Base-by-base conservation (phyloP, 1,140 invertebrate species). In the Hyposmocoma kahamanoa region DNA sequence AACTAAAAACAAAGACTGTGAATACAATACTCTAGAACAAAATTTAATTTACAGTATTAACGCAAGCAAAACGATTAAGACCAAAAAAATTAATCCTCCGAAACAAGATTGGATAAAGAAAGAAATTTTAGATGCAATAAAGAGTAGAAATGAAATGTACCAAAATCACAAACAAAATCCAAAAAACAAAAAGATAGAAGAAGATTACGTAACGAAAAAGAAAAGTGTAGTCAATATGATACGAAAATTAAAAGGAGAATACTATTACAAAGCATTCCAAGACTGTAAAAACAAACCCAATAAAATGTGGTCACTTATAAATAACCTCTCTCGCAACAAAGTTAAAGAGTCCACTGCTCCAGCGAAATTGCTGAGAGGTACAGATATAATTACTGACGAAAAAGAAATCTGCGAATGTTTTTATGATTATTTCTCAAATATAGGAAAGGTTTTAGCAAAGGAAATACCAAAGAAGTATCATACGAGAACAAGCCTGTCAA, bases 41-140 rank as follows among this genome's bases (percentile, higher is more conserved):
- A 39, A 39, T 2, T 39, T 18, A 5, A 39, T 39, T 19, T 9
- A 19, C 5, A 3, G 5, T 18, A 42, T 52, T 1, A 10, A 21
- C 1, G 43, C 34, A 20, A 15, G 43, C 34, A 55, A 20, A 32
- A 42, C 38, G 3, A 21, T 10, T 15, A 61, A 49, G 49, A 20
- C 6, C 6, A 53, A 49, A 46, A 42, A 51, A 15, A n/a, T 53
- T 26, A 57, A 61, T 17, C 43, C 45, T 41, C 54, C 49, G 0
- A 30, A 20, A 38, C 22, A 46, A 22, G 50, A 61, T 20, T 60
- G 49, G 58, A 60, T 60, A 32, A 56, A 53, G 21, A 53, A 56
- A 47, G 39, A 53, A 0, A 42, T 60, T 8, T 32, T 60, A 43
- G 0, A 41, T 17, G 10, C 22, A n/a, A 60, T 60, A 13, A 30